These are phyloP conservation scores for Tetramorium simillimum DNA, from an alignment of 1,140 invertebrate species.

Conservation along the genomic window DNA sequence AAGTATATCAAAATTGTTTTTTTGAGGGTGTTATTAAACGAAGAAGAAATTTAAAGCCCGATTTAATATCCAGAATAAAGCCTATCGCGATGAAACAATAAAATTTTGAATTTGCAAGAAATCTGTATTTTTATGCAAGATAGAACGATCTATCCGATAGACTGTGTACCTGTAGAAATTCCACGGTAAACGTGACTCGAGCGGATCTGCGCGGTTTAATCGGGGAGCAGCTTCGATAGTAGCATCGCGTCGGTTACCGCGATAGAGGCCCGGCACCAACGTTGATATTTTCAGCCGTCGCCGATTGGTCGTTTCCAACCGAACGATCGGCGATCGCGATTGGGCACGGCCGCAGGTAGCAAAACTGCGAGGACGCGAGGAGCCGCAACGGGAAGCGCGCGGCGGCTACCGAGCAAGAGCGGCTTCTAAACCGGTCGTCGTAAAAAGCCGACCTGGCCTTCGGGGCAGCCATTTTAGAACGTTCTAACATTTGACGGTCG, in stretches of 20 bases:
- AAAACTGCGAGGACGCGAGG: conserved; percentile 62
- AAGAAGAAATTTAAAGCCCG: neutral
- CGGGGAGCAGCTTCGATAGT: conserved; percentile 1
- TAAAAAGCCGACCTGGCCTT: conserved; percentile 82
- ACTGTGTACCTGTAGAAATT: neutral
- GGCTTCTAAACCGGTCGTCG: conserved; percentile 82
- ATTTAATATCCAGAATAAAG: too few species aligned
- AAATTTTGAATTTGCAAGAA: neutral
- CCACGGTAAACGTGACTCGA: conserved; percentile 28
- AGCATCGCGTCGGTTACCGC: conserved; percentile 17
- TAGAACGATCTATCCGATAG: neutral
- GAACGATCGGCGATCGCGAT: conserved; percentile 72
- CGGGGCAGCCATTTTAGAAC: conserved; percentile 83
- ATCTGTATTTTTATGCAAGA: neutral
- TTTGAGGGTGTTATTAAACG: neutral
- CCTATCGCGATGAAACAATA: neutral
- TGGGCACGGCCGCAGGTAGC: conserved; percentile 76
- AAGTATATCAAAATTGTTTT: too few species aligned
- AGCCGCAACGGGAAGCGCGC: conserved; percentile 71
- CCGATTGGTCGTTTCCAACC: conserved; percentile 59
- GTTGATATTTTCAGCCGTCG: conserved; percentile 51
- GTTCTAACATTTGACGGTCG: conserved; percentile 83
- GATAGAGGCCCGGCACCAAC: conserved; percentile 34
- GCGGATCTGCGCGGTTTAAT: conserved; percentile 50
- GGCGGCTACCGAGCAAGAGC: conserved; percentile 62